Conservation (phyloP, 2,113 vertebrate species). For the Thymallus thymallus region DNA sequence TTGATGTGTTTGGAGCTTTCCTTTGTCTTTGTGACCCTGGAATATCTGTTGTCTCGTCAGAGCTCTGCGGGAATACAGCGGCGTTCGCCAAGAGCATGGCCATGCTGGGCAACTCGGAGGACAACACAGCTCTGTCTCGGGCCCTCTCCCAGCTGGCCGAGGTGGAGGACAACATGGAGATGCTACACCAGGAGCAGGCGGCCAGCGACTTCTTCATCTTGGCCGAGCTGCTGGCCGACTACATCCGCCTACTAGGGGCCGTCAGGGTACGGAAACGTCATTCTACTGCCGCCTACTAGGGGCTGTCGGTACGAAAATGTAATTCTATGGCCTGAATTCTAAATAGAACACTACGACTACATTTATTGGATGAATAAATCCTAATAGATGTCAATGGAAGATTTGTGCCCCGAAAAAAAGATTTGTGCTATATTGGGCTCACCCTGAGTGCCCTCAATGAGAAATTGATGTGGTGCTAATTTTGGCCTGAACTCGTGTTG, state of each 20-base stretch:
- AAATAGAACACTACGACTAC: too few relatives aligned
- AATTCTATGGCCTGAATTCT: too few relatives aligned
- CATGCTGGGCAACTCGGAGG: slow-evolving; percentile 95
- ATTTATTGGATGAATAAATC: too few relatives aligned
- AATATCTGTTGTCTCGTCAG: slow-evolving; percentile 40
- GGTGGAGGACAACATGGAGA: slow-evolving; percentile 95
- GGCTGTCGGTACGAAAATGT: too few relatives aligned
- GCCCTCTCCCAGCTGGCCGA: slow-evolving; percentile 94
- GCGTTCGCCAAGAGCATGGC: slow-evolving; percentile 95
- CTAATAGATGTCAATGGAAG: too few relatives aligned
- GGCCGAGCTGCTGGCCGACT: slow-evolving; percentile 88
- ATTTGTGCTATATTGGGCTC: neutral
- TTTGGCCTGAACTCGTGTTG: neutral
- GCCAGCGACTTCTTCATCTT: slow-evolving; percentile 91
- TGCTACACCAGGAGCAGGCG: slow-evolving; percentile 93
- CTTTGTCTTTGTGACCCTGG: neutral
- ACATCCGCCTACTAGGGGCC: slow-evolving; percentile 86
- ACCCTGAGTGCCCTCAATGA: neutral
- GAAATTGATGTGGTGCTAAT: neutral
- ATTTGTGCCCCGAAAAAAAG: neutral
- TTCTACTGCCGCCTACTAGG: too few relatives aligned
- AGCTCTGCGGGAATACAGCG: slow-evolving; percentile 87
- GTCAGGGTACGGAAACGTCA: slow-evolving; percentile 54
- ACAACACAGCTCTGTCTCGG: slow-evolving; percentile 92
- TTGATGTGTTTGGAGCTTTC: too few relatives aligned